Percentiles rank a stretch among this genome's conserved stretches.
These are phyloP conservation scores for Unio delphinus DNA, from an alignment of 2,888 invertebrate genomes.

Conservation along the genomic window DNA sequence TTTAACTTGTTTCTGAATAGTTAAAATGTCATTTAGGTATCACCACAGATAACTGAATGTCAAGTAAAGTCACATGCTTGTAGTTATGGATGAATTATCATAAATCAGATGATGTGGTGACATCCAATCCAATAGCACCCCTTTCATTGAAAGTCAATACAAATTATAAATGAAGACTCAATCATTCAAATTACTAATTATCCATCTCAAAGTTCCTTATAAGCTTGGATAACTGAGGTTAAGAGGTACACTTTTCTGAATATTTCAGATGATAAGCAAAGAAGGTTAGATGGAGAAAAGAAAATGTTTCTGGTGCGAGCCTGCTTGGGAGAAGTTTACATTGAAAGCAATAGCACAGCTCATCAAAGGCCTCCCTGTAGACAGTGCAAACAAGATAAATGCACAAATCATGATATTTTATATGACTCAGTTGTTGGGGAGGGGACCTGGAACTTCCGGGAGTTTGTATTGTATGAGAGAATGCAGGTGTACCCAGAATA, in stretches of 20 bases:
- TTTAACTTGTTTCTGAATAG: too few species aligned
- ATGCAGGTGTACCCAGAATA: constrained; percentile 51
- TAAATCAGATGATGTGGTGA: too few species aligned
- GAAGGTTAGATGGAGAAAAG: constrained; percentile 21
- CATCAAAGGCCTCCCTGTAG: constrained; percentile 36
- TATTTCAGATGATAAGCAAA: constrained; percentile 29
- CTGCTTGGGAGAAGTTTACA: constrained; percentile 34
- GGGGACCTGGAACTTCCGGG: constrained; percentile 45
- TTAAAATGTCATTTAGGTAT: too few species aligned
- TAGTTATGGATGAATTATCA: too few species aligned
- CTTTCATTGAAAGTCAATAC: too few species aligned
- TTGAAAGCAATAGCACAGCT: constrained; percentile 8
- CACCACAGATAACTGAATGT: too few species aligned
- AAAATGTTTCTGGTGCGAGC: constrained; percentile 43
- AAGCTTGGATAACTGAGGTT: too few species aligned
- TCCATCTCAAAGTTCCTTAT: too few species aligned
- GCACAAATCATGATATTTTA: constrained; percentile 23
- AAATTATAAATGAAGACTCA: too few species aligned
- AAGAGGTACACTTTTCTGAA: neutral
- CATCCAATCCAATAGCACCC: too few species aligned
- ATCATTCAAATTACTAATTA: too few species aligned
- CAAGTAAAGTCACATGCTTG: too few species aligned
- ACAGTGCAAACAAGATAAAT: constrained; percentile 28
- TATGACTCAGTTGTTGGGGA: constrained; percentile 42
- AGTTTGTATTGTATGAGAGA: constrained; percentile 49